These are phyloP conservation scores for Pachyseris speciosa DNA, from an alignment of 64 coral and sea anemone genomes.

Conservation along the genomic window DNA sequence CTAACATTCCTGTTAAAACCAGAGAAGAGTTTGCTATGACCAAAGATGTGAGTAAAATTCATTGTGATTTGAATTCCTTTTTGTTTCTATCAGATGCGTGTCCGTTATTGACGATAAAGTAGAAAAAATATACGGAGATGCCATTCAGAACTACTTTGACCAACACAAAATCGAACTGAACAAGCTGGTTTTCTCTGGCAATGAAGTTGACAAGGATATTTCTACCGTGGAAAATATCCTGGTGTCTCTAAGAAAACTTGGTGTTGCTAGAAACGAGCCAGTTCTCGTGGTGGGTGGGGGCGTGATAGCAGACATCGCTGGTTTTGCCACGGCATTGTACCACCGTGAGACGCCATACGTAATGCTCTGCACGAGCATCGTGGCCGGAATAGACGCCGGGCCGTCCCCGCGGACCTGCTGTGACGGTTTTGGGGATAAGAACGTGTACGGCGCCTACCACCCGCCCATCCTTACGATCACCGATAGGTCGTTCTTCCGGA, in stretches of 20 bases:
- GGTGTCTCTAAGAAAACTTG: constrained; percentile 58
- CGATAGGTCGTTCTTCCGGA: constrained; percentile 70
- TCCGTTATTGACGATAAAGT: constrained; percentile 83
- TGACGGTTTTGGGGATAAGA: constrained; percentile 79
- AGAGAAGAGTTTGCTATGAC: neutral
- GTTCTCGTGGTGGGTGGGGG: constrained; percentile 75
- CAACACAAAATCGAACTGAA: constrained; percentile 56
- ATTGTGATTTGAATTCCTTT: neutral
- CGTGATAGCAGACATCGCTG: constrained; percentile 66
- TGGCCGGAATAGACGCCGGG: constrained; percentile 80
- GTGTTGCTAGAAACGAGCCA: constrained; percentile 68
- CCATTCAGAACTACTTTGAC: constrained; percentile 72
- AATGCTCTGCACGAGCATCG: constrained; percentile 76
- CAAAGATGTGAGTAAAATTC: too few species aligned
- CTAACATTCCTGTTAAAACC: neutral
- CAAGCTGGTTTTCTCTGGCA: constrained; percentile 50
- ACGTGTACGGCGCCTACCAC: constrained; percentile 83
- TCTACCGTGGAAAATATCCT: constrained; percentile 71
- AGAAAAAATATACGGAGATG: constrained; percentile 56
- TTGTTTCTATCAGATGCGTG: constrained; percentile 49
- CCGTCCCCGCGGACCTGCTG: constrained; percentile 78
- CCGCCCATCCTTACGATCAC: constrained; percentile 73
- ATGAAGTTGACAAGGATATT: constrained; percentile 88
- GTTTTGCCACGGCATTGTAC: constrained; percentile 82
- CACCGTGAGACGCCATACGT: constrained; percentile 81